phyloP scores from a whole-genome alignment of 1,140 invertebrate species.

The Drosophila pectinifera region DNA sequence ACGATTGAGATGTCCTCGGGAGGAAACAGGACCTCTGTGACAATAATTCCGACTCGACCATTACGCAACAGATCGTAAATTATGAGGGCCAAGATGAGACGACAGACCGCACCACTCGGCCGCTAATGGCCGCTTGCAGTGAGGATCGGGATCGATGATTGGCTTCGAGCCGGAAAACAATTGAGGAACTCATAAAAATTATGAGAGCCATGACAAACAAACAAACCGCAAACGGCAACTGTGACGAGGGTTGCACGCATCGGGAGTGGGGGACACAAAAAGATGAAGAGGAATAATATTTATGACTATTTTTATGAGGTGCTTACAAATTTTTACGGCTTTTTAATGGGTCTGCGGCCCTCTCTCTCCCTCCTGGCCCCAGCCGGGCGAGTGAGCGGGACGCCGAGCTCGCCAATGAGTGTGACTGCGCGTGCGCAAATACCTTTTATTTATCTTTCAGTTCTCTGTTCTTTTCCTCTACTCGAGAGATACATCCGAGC shows the following conservation, averaged over 20 bases:
- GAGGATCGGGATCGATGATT: slow-evolving; percentile 62
- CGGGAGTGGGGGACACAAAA: slow-evolving; percentile 45
- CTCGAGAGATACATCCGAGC: slow-evolving; percentile 5
- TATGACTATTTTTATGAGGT: slow-evolving; percentile 85
- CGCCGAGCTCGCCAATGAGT: slow-evolving; percentile 44
- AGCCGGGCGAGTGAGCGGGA: slow-evolving; percentile 23
- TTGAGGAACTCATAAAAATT: slow-evolving; percentile 83
- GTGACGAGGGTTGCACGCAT: slow-evolving; percentile 64
- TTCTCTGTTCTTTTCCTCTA: slow-evolving; percentile 11
- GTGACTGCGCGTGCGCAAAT: slow-evolving; percentile 84
- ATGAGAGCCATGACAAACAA: slow-evolving; percentile 64
- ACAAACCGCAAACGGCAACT: slow-evolving; percentile 64
- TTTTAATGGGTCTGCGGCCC: slow-evolving; percentile 80
- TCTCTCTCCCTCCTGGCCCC: slow-evolving; percentile 20
- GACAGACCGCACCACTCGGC: slow-evolving; percentile 14
- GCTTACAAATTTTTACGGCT: slow-evolving; percentile 85
- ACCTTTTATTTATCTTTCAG: slow-evolving; percentile 63
- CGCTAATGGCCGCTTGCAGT: slow-evolving; percentile 71
- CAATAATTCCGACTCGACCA: slow-evolving; percentile 20
- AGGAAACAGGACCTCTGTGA: slow-evolving; percentile 19
- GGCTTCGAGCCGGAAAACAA: slow-evolving; percentile 61
- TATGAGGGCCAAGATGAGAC: slow-evolving; percentile 25
- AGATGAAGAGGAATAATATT: slow-evolving; percentile 78
- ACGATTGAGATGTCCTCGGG: slow-evolving; percentile 57
- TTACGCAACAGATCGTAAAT: slow-evolving; percentile 71